Percentiles rank a stretch among this genome's conserved stretches.
phyloP scores from a whole-genome alignment of 2,888 invertebrate species.

The Orchesella flavescens region DNA sequence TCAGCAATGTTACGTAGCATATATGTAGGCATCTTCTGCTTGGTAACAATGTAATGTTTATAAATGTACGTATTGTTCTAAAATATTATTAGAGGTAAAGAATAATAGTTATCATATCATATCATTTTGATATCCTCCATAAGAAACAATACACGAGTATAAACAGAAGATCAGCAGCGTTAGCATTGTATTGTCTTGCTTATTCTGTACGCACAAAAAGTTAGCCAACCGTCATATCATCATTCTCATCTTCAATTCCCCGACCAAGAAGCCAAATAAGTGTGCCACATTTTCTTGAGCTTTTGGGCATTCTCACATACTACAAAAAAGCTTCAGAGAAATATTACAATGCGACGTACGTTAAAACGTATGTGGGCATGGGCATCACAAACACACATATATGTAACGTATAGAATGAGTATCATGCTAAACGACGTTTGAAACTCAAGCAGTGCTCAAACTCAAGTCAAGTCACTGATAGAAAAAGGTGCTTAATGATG shows the following conservation, averaged over 20 bases:
- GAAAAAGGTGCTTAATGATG: conserved; percentile 31
- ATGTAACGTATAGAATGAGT: background rate
- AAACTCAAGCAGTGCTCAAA: background rate
- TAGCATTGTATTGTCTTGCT: no score
- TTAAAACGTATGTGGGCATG: background rate
- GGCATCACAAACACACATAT: conserved; percentile 6
- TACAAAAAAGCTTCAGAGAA: no score
- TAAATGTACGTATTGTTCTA: no score
- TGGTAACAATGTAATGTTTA: no score
- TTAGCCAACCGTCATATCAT: conserved; percentile 28
- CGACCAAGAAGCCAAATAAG: conserved; percentile 39
- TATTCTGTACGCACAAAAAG: conserved; percentile 15
- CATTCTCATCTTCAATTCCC: background rate
- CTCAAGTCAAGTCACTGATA: conserved; percentile 37
- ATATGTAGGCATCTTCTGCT: background rate
- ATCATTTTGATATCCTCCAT: no score
- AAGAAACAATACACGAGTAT: no score
- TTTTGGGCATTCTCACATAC: conserved; percentile 50
- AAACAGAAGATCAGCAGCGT: no score
- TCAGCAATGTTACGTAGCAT: background rate
- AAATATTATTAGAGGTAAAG: no score
- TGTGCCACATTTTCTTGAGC: conserved; percentile 62
- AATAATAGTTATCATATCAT: no score
- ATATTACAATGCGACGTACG: background rate
- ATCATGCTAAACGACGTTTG: background rate